Evolutionary conservation across 2,113 vertebrate genomes (phyloP).

Genomic region (Plectropomus leopardus): DNA sequence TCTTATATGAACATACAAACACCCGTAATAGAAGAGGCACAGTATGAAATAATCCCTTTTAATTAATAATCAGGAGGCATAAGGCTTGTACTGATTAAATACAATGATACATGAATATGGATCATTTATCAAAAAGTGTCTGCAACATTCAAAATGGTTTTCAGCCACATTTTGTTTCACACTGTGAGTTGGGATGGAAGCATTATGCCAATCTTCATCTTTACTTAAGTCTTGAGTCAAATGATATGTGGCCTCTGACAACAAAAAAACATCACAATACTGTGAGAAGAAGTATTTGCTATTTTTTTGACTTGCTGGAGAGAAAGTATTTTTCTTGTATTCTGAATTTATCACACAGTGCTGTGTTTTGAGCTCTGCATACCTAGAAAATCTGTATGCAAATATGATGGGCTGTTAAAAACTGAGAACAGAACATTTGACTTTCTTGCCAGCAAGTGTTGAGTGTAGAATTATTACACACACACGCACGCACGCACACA

Average conservation of each 20-base stretch:
- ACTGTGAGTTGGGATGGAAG: constrained; percentile 4
- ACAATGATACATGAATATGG: not conserved
- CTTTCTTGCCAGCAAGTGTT: not conserved
- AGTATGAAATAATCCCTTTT: constrained; percentile 13
- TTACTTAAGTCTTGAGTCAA: not conserved
- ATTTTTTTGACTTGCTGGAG: not conserved
- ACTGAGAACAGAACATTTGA: not conserved
- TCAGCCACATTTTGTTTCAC: not conserved
- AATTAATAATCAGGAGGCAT: constrained; percentile 6
- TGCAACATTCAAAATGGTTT: not conserved
- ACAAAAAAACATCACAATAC: not conserved
- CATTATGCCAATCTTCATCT: not conserved
- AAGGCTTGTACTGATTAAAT: not conserved
- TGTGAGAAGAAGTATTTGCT: not conserved
- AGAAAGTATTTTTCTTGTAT: not conserved
- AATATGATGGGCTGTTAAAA: not conserved
- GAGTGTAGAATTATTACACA: not conserved
- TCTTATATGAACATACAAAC: constrained; percentile 12
- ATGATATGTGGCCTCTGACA: not conserved
- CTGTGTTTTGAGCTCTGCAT: not conserved
- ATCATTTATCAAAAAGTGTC: not conserved
- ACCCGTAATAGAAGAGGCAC: not conserved
- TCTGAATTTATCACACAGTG: not conserved
- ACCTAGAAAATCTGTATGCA: not conserved
- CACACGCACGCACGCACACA: not conserved